Evolutionary conservation across 2,113 vertebrate species (phyloP).

Genomic region (Apaloderma vittatum): DNA sequence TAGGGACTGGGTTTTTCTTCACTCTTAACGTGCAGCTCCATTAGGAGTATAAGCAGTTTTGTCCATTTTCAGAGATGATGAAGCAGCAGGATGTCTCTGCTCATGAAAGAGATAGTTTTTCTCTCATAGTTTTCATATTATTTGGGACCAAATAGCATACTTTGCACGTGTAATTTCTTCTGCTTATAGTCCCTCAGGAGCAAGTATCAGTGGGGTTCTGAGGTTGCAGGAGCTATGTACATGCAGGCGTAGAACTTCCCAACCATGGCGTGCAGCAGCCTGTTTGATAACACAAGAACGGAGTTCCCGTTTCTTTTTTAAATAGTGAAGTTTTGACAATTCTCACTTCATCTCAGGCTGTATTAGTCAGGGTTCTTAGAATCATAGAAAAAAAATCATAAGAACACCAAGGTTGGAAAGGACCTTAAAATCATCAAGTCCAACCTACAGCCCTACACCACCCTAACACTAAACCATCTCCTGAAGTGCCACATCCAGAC

Average conservation of each 20-base stretch:
- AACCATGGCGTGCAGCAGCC: fast-evolving
- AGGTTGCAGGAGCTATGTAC: background rate
- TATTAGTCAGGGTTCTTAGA: background rate
- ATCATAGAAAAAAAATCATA: too few species aligned
- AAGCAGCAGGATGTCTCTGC: background rate
- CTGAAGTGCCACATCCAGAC: too few species aligned
- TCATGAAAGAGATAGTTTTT: background rate
- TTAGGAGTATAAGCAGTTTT: background rate
- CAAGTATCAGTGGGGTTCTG: background rate
- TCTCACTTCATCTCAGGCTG: background rate
- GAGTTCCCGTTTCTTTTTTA: background rate
- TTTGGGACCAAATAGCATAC: background rate
- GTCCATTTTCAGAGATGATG: background rate
- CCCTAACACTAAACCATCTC: too few species aligned
- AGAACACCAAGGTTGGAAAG: too few species aligned
- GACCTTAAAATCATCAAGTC: too few species aligned
- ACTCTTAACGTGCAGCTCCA: background rate
- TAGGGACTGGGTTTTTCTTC: background rate
- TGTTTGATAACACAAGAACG: background rate
- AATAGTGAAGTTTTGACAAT: background rate
- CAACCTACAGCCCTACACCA: too few species aligned
- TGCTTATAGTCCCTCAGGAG: background rate
- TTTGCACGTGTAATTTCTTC: background rate
- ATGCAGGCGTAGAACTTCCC: background rate
- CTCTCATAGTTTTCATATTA: background rate